Conservation (phyloP, 2,113 vertebrate genomes). For the Labeo rohita region DNA sequence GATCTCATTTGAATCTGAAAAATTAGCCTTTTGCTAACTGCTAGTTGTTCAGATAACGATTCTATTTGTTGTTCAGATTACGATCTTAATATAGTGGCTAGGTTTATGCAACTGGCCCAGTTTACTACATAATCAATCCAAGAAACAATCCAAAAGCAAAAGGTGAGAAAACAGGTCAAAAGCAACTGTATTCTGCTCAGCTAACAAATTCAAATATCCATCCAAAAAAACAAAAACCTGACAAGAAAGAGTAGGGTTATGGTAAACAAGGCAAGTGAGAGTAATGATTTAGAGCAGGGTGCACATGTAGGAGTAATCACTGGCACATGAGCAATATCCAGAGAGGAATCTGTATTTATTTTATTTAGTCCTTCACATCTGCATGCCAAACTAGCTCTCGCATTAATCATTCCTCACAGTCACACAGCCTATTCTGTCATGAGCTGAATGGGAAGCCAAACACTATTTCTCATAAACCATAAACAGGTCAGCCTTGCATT, state of each 20-base stretch:
- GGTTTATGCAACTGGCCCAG: not conserved
- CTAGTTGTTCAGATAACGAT: too few relatives aligned
- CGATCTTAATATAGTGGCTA: too few relatives aligned
- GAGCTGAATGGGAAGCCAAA: not conserved
- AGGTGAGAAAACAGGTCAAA: not conserved
- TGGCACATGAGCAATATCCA: not conserved
- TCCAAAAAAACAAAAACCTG: not conserved
- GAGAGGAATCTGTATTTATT: conserved; percentile 18
- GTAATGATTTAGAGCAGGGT: not conserved
- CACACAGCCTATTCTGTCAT: not conserved
- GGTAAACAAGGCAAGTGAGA: not conserved
- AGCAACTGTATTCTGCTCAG: not conserved
- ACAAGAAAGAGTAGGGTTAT: not conserved
- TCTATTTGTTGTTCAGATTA: too few relatives aligned
- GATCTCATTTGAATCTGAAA: too few relatives aligned
- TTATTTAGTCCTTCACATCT: not conserved
- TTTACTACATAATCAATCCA: not conserved
- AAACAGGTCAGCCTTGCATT: not conserved
- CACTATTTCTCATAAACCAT: conserved; percentile 18
- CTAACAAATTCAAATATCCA: not conserved
- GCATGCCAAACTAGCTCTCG: not conserved
- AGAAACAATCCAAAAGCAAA: not conserved
- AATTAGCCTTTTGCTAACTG: too few relatives aligned
- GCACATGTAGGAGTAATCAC: not conserved
- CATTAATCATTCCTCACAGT: not conserved